Percentiles rank a stretch among this genome's conserved stretches.
Evolutionary conservation across 2,888 invertebrate species (phyloP).

Genomic region (Drosophila kokeensis): DNA sequence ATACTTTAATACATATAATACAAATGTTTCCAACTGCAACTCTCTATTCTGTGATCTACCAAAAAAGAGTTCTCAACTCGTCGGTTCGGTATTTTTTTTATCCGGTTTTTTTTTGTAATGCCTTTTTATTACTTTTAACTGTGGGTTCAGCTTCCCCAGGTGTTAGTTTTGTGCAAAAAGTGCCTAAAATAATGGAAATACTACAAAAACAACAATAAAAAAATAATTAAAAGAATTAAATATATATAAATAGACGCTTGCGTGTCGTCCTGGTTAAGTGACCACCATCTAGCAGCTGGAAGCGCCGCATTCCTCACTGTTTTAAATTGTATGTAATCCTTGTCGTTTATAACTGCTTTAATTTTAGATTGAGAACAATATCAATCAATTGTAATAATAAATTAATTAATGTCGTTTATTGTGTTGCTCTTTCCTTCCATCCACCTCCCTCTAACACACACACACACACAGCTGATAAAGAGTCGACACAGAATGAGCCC

Average conservation of each 20-base stretch:
- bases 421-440: constrained; percentile 25
- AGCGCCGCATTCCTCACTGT: constrained; percentile 9
- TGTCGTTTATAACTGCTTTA: constrained; percentile 6
- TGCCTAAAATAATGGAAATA: constrained; percentile 8
- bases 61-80: background rate
- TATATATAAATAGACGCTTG: background rate
- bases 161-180: constrained; percentile 39
- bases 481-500: background rate
- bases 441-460: background rate
- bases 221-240: background rate
- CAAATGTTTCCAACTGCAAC: background rate
- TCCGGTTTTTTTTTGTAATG: background rate
- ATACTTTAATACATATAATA: constrained; percentile 28
- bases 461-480: constrained; percentile 19
- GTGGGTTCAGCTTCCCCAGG: constrained; percentile 19
- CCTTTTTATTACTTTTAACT: background rate
- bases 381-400: constrained; percentile 8
- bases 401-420: constrained; percentile 34
- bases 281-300: constrained; percentile 8
- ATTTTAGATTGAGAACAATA: background rate
- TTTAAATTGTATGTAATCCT: constrained; percentile 40
- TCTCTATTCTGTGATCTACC: background rate
- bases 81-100: background rate
- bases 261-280: constrained; percentile 32
- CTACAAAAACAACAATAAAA: background rate